Evolutionary conservation across 1,140 invertebrate genomes (phyloP).

Genomic region (Andricus grossulariae): DNA sequence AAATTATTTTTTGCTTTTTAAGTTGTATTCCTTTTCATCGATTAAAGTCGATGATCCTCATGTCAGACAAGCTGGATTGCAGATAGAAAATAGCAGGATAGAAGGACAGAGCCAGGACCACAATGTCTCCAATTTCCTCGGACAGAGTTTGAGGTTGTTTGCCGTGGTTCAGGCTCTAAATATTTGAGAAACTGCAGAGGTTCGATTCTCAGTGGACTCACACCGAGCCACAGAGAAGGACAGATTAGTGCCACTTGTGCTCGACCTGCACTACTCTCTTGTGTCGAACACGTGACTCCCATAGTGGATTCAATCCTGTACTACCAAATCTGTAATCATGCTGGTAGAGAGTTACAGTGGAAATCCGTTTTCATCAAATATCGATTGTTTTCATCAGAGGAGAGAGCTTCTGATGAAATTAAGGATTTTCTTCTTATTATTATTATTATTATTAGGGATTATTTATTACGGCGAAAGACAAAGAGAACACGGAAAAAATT

Average conservation of each 20-base stretch:
- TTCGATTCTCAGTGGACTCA: conserved; percentile 28
- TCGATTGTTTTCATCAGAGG: no score
- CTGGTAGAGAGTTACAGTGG: no score
- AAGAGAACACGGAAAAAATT: no score
- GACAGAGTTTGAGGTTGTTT: neutral
- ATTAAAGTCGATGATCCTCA: neutral
- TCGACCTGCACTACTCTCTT: neutral
- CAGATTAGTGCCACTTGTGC: conserved; percentile 1
- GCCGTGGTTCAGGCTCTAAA: neutral
- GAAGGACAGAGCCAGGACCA: neutral
- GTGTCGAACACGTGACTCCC: conserved; percentile 10
- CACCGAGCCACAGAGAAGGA: neutral
- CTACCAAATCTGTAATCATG: conserved; percentile 17
- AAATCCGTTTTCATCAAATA: no score
- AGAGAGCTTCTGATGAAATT: no score
- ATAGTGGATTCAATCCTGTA: neutral
- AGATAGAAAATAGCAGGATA: neutral
- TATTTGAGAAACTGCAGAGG: conserved; percentile 30
- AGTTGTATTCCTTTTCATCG: no score
- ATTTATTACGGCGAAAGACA: no score
- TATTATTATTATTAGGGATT: no score
- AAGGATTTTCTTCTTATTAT: no score
- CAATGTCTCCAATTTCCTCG: conserved; percentile 21
- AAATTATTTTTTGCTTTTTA: no score
- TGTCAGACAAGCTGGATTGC: neutral